Conservation (phyloP, 2,888 invertebrate species). For the Deilephila porcellus region DNA sequence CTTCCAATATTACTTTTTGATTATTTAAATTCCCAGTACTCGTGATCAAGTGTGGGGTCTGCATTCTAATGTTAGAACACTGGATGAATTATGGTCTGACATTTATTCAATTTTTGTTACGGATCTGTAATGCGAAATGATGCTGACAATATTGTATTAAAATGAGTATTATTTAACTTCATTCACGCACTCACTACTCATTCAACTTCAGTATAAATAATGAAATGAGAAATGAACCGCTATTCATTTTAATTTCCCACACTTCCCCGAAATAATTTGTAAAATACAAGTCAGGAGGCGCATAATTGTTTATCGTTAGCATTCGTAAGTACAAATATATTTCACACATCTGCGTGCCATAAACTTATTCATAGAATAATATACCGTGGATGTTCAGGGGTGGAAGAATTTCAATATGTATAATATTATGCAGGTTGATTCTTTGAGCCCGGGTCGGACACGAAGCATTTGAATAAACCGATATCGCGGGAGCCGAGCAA, state of each 20-base stretch:
- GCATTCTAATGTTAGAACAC: constrained; percentile 28
- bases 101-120: constrained; percentile 10
- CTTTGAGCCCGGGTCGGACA: constrained; percentile 81
- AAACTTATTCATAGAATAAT: constrained; percentile 79
- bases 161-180: no score
- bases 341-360: constrained; percentile 57
- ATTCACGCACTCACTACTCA: no score
- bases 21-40: constrained; percentile 25
- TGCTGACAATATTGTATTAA: no score
- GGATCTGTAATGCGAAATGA: no score
- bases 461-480: constrained; percentile 82
- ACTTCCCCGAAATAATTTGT: neutral
- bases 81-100: neutral
- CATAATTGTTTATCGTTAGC: constrained; percentile 38
- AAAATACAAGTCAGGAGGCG: neutral
- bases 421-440: constrained; percentile 83
- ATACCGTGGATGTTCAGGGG: constrained; percentile 70
- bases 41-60: constrained; percentile 36
- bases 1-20: constrained; percentile 27
- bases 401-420: constrained; percentile 82
- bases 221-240: neutral
- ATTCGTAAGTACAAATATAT: constrained; percentile 39
- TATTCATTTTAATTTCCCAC: neutral
- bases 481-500: constrained; percentile 75
- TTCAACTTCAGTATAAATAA: constrained; percentile 16